Base-by-base conservation (phyloP, 2,797 vertebrate genomes). In the Parauchenoglanis ngamensis region DNA sequence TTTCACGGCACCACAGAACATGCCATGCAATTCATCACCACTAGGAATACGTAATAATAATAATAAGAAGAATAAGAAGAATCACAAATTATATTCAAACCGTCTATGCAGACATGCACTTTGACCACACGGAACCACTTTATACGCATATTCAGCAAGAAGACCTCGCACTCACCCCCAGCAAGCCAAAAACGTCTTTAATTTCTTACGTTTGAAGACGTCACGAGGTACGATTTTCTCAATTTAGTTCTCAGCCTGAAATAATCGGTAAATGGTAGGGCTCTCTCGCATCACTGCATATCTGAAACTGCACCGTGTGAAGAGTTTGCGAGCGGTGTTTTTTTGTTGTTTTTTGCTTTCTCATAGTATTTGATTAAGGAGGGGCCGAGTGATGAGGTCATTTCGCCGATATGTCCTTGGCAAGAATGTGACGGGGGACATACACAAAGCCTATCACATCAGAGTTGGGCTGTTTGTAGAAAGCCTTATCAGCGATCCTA, bases 401-500 rank as follows among this genome's bases (percentile, higher is more conserved):
- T 86, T 87, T 77, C 10, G 77, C 76, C 28, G 72, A 83, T 85
- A 67, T 72, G 28, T 68, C 81, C 84, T 86, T 67, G 25, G 90
- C 91, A 91, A 90, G 85, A 40, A 93, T 92, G 91, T 92, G 84
- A 85, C 80, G 88, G 92, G 94, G 96, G 94, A 99, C 98, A 91
- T 99, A 99, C 98, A 99, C 97, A 88, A 99, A 97, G 95, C 98
- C 98, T 96, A 99, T 98, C 94, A 97, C 94, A 93, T 99, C 98
- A 96, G 97, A 98, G 96, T 98, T 97, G 95, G 98, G 97, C 95
- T 99, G 98, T 96, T 99, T 97, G 97, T 98, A 99, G 98, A 99
- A 99, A 94, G 97, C 97, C 97, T 98, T 98, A 97, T 99, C 98
- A 96, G 97, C 97, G 93, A 98, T 99, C 97, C 98, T 99, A 96